Conservation (phyloP, 2,113 vertebrate genomes). For the Puntigrus tetrazona region DNA sequence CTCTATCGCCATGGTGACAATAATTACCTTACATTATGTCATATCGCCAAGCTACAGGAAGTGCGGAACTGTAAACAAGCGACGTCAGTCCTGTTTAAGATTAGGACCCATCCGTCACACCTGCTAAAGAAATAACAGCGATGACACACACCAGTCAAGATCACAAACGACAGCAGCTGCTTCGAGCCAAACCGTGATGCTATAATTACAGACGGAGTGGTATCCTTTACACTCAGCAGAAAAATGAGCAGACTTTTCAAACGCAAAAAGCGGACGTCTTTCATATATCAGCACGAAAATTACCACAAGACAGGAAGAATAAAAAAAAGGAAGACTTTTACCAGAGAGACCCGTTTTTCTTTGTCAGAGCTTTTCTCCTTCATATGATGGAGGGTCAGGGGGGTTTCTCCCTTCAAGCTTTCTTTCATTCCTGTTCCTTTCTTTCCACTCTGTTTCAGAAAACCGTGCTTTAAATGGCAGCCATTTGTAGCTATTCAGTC, state of each 20-base stretch:
- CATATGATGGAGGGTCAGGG: slow-evolving; percentile 5
- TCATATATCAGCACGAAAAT: slow-evolving; percentile 4
- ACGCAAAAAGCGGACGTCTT: neutral
- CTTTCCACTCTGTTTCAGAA: slow-evolving; percentile 37
- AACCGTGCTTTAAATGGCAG: slow-evolving; percentile 41
- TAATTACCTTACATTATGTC: slow-evolving; percentile 32
- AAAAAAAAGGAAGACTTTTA: neutral
- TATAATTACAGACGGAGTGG: slow-evolving; percentile 16
- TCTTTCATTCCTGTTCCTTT: neutral
- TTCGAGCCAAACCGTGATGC: neutral
- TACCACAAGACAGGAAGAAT: slow-evolving; percentile 28
- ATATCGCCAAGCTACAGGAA: slow-evolving; percentile 1
- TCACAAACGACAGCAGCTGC: neutral
- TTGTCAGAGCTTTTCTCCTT: neutral
- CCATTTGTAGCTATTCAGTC: slow-evolving; percentile 46
- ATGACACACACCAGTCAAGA: neutral
- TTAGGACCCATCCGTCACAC: slow-evolving; percentile 10
- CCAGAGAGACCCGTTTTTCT: neutral
- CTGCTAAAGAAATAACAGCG: slow-evolving; percentile 16
- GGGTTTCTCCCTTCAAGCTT: neutral
- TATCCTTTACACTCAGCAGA: neutral
- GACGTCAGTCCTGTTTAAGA: slow-evolving; percentile 1
- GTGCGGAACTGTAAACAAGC: slow-evolving; percentile 11
- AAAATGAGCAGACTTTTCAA: neutral
- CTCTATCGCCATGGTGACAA: slow-evolving; percentile 30